These are phyloP conservation scores for Lycorma delicatula DNA, from an alignment of 1,140 invertebrate genomes.

Conservation along the genomic window DNA sequence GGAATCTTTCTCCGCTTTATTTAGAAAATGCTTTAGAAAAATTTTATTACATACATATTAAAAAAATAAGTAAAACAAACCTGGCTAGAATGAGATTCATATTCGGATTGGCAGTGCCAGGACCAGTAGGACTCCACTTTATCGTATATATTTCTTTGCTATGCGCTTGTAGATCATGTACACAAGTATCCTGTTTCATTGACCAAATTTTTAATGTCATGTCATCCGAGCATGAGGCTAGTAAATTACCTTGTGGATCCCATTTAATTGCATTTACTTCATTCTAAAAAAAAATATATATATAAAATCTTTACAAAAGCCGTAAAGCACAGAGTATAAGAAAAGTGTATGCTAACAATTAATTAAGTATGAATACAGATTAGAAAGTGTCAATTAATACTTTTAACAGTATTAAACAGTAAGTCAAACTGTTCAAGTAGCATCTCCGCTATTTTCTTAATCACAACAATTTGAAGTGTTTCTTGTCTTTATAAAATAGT, in stretches of 20 bases:
- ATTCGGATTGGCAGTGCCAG: conserved; percentile 93
- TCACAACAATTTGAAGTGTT: no score
- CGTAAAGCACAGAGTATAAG: no score
- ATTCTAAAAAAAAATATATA: conserved; percentile 56
- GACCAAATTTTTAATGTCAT: conserved; percentile 99
- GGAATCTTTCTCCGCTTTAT: no score
- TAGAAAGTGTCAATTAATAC: not conserved
- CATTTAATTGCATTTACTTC: conserved; percentile 99
- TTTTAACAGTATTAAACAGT: not conserved
- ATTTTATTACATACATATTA: no score
- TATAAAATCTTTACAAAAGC: conserved; percentile 8
- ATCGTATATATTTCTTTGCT: conserved; percentile 99
- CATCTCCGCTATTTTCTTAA: no score
- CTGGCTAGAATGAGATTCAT: conserved; percentile 90
- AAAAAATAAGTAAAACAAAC: conserved; percentile 34
- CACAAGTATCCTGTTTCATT: conserved; percentile 93
- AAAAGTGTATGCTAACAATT: not conserved
- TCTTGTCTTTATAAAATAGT: no score
- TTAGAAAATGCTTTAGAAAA: no score
- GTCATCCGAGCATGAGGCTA: conserved; percentile 98
- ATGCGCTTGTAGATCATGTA: conserved; percentile 96
- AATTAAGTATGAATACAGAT: no score
- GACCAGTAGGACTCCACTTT: conserved; percentile 97
- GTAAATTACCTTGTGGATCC: conserved; percentile 94
- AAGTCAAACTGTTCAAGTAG: no score